A percentile compares a stretch with the other conserved stretches of the same genome.
Conservation (phyloP, 2,888 invertebrate species). For the Rhagonycha lutea region DNA sequence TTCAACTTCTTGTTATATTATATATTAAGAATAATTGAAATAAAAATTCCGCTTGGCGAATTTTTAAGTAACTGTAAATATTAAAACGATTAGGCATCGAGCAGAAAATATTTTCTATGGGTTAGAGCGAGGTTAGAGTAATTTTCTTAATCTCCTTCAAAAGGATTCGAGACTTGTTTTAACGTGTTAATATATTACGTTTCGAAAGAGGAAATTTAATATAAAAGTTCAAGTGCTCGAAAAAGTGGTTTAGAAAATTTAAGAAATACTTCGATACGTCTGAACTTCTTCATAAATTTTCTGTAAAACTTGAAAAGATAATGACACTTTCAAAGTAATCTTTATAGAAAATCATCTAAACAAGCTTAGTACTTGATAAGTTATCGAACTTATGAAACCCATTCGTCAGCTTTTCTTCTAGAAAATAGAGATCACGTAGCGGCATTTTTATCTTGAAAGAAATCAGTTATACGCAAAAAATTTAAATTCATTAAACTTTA, state of each 20-base stretch:
- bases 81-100: not conserved
- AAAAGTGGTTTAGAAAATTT: not conserved
- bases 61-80: not conserved
- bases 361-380: not conserved
- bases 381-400: not conserved
- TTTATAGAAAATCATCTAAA: not conserved
- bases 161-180: not conserved
- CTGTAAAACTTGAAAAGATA: not conserved
- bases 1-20: constrained; percentile 12
- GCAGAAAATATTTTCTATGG: not conserved
- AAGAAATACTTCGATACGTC: not conserved
- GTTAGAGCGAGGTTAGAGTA: not conserved
- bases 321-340: not conserved
- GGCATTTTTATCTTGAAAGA: not conserved
- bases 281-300: not conserved
- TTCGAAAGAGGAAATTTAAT: not conserved
- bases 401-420: not conserved
- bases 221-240: not conserved
- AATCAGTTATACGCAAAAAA: not conserved
- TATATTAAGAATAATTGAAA: constrained; percentile 14
- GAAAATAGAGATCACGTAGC: not conserved
- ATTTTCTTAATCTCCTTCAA: not conserved
- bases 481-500: not conserved
- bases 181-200: not conserved
- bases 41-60: constrained; percentile 10